Evolutionary conservation across 2,888 invertebrate species (phyloP), one percentile per base, ranked within the genome.

Genomic region (Argyresthia goedartella): DNA sequence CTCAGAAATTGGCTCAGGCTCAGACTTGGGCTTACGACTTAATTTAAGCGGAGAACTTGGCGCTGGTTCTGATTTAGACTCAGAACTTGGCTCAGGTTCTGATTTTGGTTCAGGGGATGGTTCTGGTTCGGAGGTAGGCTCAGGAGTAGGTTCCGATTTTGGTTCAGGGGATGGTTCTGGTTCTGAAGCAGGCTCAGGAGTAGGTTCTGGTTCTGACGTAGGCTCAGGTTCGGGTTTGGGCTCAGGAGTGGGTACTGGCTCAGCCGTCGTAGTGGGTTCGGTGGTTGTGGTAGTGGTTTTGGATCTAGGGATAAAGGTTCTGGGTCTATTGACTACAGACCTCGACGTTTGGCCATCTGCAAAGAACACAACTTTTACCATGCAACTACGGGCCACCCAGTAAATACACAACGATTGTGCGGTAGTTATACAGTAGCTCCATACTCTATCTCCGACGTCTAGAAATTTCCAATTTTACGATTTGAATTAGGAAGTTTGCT

Each of bases 101-200:
- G 82, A 68, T 57, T 81, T 72, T 0, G 89, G 85, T 55, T 80
- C 68, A 0, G 79, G 72, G 59, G 86, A 78, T 0, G 88, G 71
- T 59, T 71, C 63, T 85, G 65, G 57, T 54, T 60, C 63, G 0
- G 81, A 76, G 69, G 57, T 77, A 55, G 79, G 67, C 56, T 66
- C 64, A 1, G 87, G 71, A 59, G 72, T 57, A 58, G 76, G 71
- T 53, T 71, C 66, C 0, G 73, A 65, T 54, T 64, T 61, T 6
- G 78, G 69, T 61, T 86, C 71, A 0, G 59, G 70, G 11, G 60
- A 62, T 0, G 82, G 69, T 57, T 81, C 72, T 0, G 89, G 85
- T 55, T 80, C 68, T 0, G 79, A 72, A 59, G 86, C 78, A 0
- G 88, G 71, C 59, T 71, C 63, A 7, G 67, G 67, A 54, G 58